These are phyloP conservation scores for Leucoma salicis DNA, from an alignment of 2,888 invertebrate genomes.

Conservation along the genomic window DNA sequence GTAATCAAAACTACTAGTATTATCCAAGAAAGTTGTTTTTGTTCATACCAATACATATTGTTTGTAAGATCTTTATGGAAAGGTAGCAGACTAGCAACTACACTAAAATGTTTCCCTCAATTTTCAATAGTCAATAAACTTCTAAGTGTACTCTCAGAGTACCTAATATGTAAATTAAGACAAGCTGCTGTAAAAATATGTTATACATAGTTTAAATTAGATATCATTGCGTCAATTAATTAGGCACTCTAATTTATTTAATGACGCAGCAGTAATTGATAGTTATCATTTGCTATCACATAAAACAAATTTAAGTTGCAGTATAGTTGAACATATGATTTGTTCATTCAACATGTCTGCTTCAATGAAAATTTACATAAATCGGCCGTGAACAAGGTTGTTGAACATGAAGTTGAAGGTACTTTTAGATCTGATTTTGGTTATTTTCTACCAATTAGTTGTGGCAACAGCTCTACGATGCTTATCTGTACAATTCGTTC, in stretches of 20 bases:
- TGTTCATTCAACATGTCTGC: not conserved
- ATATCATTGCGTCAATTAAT: not conserved
- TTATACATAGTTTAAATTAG: no score
- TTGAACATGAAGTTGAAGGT: constrained; percentile 8
- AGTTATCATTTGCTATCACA: not conserved
- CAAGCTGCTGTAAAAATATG: no score
- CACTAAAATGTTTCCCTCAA: no score
- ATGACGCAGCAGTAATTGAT: not conserved
- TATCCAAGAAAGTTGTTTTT: no score
- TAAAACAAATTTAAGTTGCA: not conserved
- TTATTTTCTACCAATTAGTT: constrained; percentile 38
- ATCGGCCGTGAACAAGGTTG: not conserved
- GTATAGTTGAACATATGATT: not conserved
- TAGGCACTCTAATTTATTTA: constrained; percentile 1
- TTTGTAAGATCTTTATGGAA: no score
- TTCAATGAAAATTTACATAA: constrained; percentile 1
- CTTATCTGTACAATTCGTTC: constrained; percentile 58
- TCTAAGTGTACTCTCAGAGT: no score
- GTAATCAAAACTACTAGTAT: no score
- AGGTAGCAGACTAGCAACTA: no score
- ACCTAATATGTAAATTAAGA: no score
- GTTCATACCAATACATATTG: no score
- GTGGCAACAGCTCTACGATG: constrained; percentile 48
- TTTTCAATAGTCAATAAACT: no score
- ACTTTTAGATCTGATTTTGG: constrained; percentile 30